Percentiles rank a stretch among this genome's conserved stretches.
phyloP scores from a whole-genome alignment of 2,113 vertebrate species.

The Nothobranchius furzeri region DNA sequence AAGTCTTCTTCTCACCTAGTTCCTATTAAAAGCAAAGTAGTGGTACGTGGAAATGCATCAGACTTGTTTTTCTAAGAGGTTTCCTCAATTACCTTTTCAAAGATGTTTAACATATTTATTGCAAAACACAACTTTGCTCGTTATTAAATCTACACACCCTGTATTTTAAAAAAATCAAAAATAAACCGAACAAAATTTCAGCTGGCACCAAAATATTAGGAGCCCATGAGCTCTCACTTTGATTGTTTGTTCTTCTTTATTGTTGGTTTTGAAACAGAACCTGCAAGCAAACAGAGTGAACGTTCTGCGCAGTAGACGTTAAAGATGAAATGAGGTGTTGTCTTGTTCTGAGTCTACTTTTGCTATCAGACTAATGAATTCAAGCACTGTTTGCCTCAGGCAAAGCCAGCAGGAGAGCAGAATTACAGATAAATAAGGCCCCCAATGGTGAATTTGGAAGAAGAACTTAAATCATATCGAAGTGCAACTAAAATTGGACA shows the following conservation, averaged over 20 bases:
- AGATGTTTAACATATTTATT: background rate
- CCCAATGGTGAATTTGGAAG: background rate
- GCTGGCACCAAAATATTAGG: background rate
- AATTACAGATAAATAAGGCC: slow-evolving; percentile 1
- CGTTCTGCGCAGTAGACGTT: background rate
- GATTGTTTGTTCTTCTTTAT: background rate
- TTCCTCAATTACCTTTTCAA: background rate
- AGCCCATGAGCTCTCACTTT: background rate
- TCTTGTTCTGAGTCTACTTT: slow-evolving; percentile 4
- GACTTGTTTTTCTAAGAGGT: background rate
- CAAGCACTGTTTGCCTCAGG: slow-evolving; percentile 13
- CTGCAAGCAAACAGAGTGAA: background rate
- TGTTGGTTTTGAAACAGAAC: background rate
- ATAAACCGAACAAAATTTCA: background rate
- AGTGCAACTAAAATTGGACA: slow-evolving; percentile 8
- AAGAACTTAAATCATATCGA: slow-evolving; percentile 10
- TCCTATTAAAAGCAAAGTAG: background rate
- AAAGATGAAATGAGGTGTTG: slow-evolving; percentile 1
- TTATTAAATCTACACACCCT: too few relatives aligned
- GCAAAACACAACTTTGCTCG: background rate
- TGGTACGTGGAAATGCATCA: background rate
- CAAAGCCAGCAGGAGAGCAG: slow-evolving; percentile 4
- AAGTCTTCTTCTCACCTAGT: background rate
- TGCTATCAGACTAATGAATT: slow-evolving; percentile 11
- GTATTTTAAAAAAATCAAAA: background rate